These are phyloP conservation scores for Silurus lanzhouensis DNA, from an alignment of 2,797 vertebrate genomes.

Conservation along the genomic window DNA sequence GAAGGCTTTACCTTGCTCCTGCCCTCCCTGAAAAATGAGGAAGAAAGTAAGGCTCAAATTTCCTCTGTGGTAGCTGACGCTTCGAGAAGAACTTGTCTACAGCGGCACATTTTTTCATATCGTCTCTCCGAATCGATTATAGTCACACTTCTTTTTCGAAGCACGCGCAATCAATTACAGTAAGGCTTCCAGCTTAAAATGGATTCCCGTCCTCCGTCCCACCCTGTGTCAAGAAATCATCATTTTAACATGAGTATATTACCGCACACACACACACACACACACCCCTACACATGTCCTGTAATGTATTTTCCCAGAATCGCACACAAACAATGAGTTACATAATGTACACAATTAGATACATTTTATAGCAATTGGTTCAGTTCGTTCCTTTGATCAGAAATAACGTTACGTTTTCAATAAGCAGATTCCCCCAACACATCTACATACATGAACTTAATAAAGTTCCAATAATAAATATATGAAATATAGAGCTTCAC, in stretches of 20 bases:
- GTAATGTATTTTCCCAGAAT: not conserved
- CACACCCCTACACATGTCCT: no score
- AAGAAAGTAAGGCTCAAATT: constrained; percentile 52
- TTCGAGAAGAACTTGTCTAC: constrained; percentile 32
- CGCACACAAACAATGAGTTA: not conserved
- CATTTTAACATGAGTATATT: not conserved
- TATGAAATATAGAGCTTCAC: no score
- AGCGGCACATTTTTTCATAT: not conserved
- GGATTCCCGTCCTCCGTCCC: not conserved
- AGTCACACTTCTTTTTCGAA: constrained; percentile 35
- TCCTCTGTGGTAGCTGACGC: constrained; percentile 38
- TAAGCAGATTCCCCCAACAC: no score
- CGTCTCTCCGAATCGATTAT: constrained; percentile 6
- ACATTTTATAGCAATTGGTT: not conserved
- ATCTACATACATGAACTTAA: no score
- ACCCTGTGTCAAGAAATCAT: not conserved
- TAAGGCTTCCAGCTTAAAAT: constrained; percentile 18
- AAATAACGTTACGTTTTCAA: no score
- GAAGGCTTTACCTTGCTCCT: constrained; percentile 60
- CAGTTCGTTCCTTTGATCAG: no score
- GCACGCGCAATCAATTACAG: constrained; percentile 27
- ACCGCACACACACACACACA: no score
- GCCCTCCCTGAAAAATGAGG: constrained; percentile 54
- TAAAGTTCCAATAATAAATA: no score
- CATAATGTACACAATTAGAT: not conserved